Evolutionary conservation across 2,888 invertebrate genomes (phyloP).

Genomic region (Thereva unica): DNA sequence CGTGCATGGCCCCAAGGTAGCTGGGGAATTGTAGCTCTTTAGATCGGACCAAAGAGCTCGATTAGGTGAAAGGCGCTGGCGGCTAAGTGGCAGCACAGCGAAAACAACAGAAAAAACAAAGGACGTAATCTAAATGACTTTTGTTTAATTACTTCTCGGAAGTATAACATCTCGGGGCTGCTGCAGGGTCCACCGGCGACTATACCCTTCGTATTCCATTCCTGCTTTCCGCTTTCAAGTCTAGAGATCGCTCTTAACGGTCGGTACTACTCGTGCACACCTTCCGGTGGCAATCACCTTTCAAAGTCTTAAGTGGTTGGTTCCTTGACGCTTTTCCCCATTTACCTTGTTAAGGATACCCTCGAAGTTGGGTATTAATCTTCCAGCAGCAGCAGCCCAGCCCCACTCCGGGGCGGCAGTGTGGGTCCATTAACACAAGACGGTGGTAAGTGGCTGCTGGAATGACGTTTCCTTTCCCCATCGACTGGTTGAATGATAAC

Average conservation of each 20-base stretch:
- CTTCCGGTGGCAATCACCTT: conserved; percentile 19
- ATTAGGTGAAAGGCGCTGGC: conserved; percentile 22
- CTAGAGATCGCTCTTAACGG: not conserved
- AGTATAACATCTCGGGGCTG: conserved; percentile 37
- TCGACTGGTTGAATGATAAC: conserved; percentile 36
- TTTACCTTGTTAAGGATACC: conserved; percentile 10
- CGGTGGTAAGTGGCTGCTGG: conserved; percentile 14
- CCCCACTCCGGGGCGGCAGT: too few relatives aligned
- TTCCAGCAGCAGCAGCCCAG: conserved; percentile 4
- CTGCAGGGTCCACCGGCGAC: conserved; percentile 3
- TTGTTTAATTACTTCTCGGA: conserved; percentile 43
- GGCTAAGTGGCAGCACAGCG: conserved; percentile 26
- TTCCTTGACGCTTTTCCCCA: conserved; percentile 10
- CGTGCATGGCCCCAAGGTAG: not conserved
- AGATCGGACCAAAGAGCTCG: conserved; percentile 7
- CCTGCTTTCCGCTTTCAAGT: too few relatives aligned
- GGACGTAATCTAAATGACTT: conserved; percentile 42
- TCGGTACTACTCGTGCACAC: conserved; percentile 1
- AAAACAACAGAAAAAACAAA: conserved; percentile 33
- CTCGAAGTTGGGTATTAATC: conserved; percentile 29
- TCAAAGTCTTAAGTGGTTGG: conserved; percentile 19
- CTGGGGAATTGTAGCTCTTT: conserved; percentile 4
- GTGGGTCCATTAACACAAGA: conserved; percentile 34
- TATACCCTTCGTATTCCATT: too few relatives aligned
- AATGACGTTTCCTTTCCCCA: conserved; percentile 4